Percentiles rank a stretch among this genome's conserved stretches.
phyloP scores from a whole-genome alignment of 2,113 vertebrate genomes.

The Nicator chloris region DNA sequence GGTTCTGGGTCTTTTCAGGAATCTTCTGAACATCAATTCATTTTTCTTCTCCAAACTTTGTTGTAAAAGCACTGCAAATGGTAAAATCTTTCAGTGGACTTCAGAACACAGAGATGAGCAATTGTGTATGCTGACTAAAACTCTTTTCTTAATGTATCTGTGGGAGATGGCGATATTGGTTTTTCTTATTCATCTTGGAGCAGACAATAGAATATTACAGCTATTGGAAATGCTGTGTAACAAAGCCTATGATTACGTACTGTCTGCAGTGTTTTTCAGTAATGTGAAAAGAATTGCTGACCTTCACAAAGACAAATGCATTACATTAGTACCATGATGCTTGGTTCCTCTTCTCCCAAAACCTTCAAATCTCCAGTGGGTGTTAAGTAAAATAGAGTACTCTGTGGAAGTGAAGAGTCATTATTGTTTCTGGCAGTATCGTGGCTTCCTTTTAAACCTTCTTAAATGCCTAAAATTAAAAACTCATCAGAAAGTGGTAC shows the following conservation, averaged over 20 bases:
- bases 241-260: background rate
- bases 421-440: background rate
- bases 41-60: background rate
- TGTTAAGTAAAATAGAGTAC: background rate
- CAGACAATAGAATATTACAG: background rate
- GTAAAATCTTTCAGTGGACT: background rate
- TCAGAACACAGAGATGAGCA: background rate
- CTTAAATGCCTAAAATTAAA: conserved; percentile 4
- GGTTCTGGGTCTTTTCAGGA: background rate
- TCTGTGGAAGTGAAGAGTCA: background rate
- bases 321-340: background rate
- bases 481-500: background rate
- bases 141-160: background rate
- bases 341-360: background rate
- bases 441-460: background rate
- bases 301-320: conserved; percentile 1
- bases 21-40: background rate
- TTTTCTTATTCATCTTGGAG: background rate
- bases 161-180: background rate
- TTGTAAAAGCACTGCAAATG: background rate
- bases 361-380: background rate
- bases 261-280: background rate
- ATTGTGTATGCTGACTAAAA: background rate
- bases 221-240: background rate
- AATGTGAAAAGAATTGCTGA: background rate